Evolutionary conservation across 2,797 vertebrate species (phyloP), one percentile per base, ranked within the genome.

Genomic region (Chrysocyon brachyurus): DNA sequence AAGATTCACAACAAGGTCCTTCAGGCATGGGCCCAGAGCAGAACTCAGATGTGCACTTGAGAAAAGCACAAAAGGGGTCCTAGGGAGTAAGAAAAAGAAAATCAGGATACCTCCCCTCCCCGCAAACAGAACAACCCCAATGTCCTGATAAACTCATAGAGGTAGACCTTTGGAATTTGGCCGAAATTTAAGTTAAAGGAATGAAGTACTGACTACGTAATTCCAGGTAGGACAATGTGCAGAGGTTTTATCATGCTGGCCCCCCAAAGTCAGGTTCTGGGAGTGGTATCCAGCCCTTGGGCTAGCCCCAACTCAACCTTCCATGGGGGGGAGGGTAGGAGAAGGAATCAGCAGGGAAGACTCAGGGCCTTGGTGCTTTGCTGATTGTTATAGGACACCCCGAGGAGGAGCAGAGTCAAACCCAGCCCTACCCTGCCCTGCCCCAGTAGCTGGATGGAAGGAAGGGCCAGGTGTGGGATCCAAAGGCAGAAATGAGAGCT

Each of bases 271-370:
- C n/a, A 26, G 87, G 17, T 77, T 79, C 70, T 31, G 6, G 40
- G 54, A 87, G 81, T 70, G 73, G 73, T 66, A 63, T 26, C 86
- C 52, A 26, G 56, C 52, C 70, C 66, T 70, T 66, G 82, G 57
- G 59, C 75, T 40, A 64, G 72, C n/a, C 12, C 36, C 72, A 87
- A 56, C 52, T 79, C 75, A 57, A 0, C 31, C 77, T 97, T 68
- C 87, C 61, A 63, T 0, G 90, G 40, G 40, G 40, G 40, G 40
- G 40, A 90, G 73, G 96, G 94, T 8, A 82, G 70, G 91, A 97
- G 95, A 52, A 93, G 11, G 36, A 96, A 89, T 9, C 24, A 54
- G 63, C 73, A 86, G 85, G 89, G 64, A 95, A 0, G 7, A 12
- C 1, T 87, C 61, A 2, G 0, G 90, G 68, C 86, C 64, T 81